Conservation (phyloP, 2,797 vertebrate species). For the Bryconaethiops microstoma region DNA sequence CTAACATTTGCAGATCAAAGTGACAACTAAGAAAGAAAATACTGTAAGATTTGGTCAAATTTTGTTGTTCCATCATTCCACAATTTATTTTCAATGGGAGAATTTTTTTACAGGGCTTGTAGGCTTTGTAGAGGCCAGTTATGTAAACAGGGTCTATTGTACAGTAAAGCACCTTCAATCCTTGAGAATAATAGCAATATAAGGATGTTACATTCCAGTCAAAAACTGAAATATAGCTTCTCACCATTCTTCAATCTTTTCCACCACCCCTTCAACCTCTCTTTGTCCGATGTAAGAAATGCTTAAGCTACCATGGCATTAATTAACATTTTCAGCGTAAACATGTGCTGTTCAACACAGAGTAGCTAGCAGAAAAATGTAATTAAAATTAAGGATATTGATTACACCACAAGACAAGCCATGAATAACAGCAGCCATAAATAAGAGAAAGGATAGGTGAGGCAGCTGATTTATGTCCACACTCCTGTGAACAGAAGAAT, state of each 20-base stretch:
- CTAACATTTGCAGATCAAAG: conserved; percentile 8
- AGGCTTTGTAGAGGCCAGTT: not conserved
- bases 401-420: conserved; percentile 66
- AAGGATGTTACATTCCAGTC: not conserved
- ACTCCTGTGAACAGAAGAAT: conserved; percentile 70
- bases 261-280: not conserved
- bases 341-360: conserved; percentile 73
- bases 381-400: conserved; percentile 87
- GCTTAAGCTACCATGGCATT: conserved; percentile 55
- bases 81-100: not conserved
- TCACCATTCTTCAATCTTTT: not conserved
- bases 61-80: not conserved
- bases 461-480: conserved; percentile 79
- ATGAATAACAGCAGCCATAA: conserved; percentile 84
- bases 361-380: conserved; percentile 76
- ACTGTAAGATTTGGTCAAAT: no score
- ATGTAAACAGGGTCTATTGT: not conserved
- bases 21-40: not conserved
- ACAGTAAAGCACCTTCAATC: no score
- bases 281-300: conserved; percentile 35
- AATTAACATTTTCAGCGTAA: conserved; percentile 80
- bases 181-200: not conserved
- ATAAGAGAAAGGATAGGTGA: conserved; percentile 83
- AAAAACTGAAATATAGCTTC: not conserved
- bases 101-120: no score